A percentile compares a stretch with the other conserved stretches of the same genome.
These are phyloP conservation scores for Drosophila crucigera DNA, from an alignment of 2,888 invertebrate genomes.

Conservation along the genomic window DNA sequence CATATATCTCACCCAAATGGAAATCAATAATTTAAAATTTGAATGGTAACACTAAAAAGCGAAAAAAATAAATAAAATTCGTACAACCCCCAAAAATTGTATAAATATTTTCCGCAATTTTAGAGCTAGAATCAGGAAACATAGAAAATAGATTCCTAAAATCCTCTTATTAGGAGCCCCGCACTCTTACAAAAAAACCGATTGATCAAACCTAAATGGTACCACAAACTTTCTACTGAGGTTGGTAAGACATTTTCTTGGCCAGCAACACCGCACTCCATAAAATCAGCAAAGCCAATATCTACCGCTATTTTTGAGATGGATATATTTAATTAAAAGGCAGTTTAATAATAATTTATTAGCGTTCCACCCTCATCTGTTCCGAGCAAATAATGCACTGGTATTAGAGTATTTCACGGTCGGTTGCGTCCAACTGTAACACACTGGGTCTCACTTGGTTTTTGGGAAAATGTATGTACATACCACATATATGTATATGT, in stretches of 20 bases:
- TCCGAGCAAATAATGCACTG: neutral
- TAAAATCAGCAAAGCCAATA: no score
- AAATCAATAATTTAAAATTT: neutral
- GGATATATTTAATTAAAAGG: neutral
- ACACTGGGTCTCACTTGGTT: neutral
- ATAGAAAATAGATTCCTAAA: neutral
- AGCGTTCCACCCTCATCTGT: no score
- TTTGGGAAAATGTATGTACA: neutral
- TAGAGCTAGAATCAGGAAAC: neutral
- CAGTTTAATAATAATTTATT: neutral
- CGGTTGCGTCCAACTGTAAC: neutral
- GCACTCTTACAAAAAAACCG: no score
- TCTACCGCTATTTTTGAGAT: neutral
- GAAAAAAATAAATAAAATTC: neutral
- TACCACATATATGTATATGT: neutral
- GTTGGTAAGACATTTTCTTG: no score
- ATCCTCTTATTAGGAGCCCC: neutral
- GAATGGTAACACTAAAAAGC: neutral
- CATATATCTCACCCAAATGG: neutral
- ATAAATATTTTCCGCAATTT: neutral
- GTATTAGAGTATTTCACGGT: neutral
- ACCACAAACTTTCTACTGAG: no score
- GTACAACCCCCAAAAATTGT: neutral
- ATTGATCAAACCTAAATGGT: no score
- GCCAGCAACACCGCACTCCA: no score